Percentiles rank a stretch among this genome's conserved stretches.
These are phyloP conservation scores for Pseudolaguvia tuberculata DNA, from an alignment of 2,113 vertebrate species.

Conservation along the genomic window DNA sequence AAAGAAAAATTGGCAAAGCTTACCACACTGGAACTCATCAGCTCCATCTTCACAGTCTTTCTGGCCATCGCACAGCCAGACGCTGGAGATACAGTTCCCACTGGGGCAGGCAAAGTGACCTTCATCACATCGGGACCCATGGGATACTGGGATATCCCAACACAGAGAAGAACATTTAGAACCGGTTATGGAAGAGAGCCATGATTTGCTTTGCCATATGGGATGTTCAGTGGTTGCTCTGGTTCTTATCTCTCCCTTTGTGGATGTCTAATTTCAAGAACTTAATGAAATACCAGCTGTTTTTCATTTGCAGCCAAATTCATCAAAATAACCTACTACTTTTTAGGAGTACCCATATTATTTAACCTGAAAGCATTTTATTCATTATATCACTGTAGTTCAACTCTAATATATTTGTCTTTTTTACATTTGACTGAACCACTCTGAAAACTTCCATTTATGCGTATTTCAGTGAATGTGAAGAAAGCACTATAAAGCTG, in stretches of 20 bases:
- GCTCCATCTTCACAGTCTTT: slow-evolving; percentile 96
- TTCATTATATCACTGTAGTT: slow-evolving; percentile 3
- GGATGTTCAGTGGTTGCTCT: slow-evolving; percentile 30
- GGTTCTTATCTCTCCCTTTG: slow-evolving; percentile 36
- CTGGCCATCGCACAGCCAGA: slow-evolving; percentile 96
- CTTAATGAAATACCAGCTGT: slow-evolving; percentile 41
- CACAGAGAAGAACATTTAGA: slow-evolving; percentile 29
- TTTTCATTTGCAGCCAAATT: slow-evolving; percentile 37
- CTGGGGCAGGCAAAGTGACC: slow-evolving; percentile 97
- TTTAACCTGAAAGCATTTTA: neutral
- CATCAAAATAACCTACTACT: slow-evolving; percentile 20
- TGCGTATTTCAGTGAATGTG: slow-evolving; percentile 21
- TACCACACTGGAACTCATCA: slow-evolving; percentile 95
- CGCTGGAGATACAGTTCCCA: slow-evolving; percentile 96
- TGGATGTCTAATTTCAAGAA: slow-evolving; percentile 22
- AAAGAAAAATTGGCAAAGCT: slow-evolving; percentile 43
- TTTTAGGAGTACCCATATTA: neutral
- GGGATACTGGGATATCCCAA: slow-evolving; percentile 76
- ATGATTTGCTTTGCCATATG: slow-evolving; percentile 31
- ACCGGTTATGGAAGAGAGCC: slow-evolving; percentile 18
- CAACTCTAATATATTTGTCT: neutral
- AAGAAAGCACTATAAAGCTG: slow-evolving; percentile 14
- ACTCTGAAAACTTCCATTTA: slow-evolving; percentile 20
- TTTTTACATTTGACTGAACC: slow-evolving; percentile 28
- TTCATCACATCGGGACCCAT: slow-evolving; percentile 89